Base-by-base conservation (phyloP, 1,140 invertebrate species). In the Coelopa frigida region DNA sequence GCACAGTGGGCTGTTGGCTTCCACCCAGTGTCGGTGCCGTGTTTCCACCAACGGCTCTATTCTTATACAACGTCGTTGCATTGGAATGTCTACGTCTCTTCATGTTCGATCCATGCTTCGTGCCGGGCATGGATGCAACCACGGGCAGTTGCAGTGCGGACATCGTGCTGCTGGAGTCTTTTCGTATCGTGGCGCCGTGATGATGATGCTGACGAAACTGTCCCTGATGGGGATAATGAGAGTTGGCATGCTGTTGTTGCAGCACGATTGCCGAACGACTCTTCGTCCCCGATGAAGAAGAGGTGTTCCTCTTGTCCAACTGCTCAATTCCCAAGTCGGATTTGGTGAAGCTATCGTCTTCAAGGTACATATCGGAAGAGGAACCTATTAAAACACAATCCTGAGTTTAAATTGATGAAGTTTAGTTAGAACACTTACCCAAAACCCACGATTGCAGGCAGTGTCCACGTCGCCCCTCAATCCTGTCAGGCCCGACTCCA, bases 31-130 rank as follows among this genome's bases (percentile, higher is more conserved):
- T 38, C 23, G 26, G n/a, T 33, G 20, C n/a, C n/a, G n/a, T n/a
- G 45, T 7, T 11, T 20, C 27, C 27, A 32, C 40, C 26, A 29
- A 23, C 27, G 11, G 8, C 46, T 20, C 37, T 44, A 20, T 50
- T 51, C 46, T 66, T 67, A 31, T 52, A 57, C n/a, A 61, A 53
- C 21, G 53, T 54, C 39, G 60, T 63, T 17, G 78, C 79, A 68
- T 81, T 81, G 10, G 79, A 82, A 71, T 82, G 79, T 56, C 79
- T 62, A 27, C 79, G 71, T 63, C 62, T 50, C 33, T 66, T 67
- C 44, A 66, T 58, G 6, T 29, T 12, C 23, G 14, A 37, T 37
- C 11, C 23, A 29, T 38, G 41, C 20, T 14, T n/a, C 22, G 27
- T 4, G 18, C 21, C 15, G 27, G 46, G 12, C 22, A 17, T 17